Evolutionary conservation across 2,888 invertebrate species (phyloP).

Genomic region (Meloe dianella): DNA sequence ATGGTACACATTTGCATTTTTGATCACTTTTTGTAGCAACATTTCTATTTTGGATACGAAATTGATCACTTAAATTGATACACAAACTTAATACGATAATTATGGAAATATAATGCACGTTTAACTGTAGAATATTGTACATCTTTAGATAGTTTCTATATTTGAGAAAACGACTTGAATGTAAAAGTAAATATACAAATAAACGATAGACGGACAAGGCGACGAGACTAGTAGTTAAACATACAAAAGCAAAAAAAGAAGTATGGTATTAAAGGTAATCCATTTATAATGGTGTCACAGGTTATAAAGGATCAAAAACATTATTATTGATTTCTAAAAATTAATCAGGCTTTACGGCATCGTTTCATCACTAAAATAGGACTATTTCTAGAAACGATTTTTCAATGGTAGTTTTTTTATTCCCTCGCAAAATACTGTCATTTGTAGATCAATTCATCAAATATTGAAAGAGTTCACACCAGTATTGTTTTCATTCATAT

Average conservation of each 20-base stretch:
- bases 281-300: not conserved
- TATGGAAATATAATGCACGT: not conserved
- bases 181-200: no score
- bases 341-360: not conserved
- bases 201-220: no score
- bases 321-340: not conserved
- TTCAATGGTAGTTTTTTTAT: not conserved
- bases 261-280: not conserved
- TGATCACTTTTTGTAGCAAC: conserved; percentile 11
- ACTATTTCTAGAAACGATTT: not conserved
- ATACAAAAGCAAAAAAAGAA: not conserved
- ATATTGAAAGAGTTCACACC: no score
- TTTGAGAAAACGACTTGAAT: no score
- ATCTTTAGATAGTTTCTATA: no score
- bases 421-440: no score
- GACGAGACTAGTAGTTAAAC: no score
- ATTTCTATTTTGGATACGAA: not conserved
- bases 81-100: not conserved
- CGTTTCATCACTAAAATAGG: not conserved
- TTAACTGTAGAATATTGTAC: not conserved
- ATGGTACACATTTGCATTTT: conserved; percentile 40
- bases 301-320: not conserved
- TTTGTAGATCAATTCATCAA: no score
- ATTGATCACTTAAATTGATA: not conserved
- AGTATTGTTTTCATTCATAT: no score